Evolutionary conservation across 2,113 vertebrate species (phyloP), one percentile per base, ranked within the genome.

Genomic region (Otis tarda): DNA sequence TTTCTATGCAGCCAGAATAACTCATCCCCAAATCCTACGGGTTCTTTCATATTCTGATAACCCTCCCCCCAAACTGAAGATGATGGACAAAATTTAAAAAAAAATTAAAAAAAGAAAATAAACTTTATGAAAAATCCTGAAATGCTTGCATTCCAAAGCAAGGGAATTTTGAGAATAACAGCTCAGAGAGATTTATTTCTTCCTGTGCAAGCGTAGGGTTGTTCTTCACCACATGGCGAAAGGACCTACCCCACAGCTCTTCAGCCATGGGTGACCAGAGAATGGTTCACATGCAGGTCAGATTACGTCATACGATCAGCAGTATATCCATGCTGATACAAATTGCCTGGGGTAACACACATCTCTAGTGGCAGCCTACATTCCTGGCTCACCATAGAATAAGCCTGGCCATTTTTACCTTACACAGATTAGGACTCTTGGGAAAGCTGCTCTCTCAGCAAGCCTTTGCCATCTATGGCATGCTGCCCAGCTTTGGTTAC

Each of bases 31-130:
- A 30, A 77, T 64, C 24, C 30, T 76, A 68, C 39, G 39, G 31
- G 4, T 43, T 83, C 17, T 9, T 14, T 6, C 12, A 3, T 60
- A 65, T 61, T 37, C 67, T 59, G 45, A 31, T 16, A 19, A 1
- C 1, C 2, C 1, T 2, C 17, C 2, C 8, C 3, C 8, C 5
- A 37, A 39, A 57, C 3, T 14, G n/a, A 82, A 77, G 8, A 45
- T 12, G 7, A 67, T 1, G 41, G 41, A 41, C 41, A 41, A 13
- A 41, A 41, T 41, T 14, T 2, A 12, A 10, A 24, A 74, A 60
- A 70, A 10, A 4, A 35, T 49, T 49, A n/a, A 59, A 30, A 27
- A 59, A 87, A 33, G 3, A 35, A 39, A 53, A 50, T 9, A 27
- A 73, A 56, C 4, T 20, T n/a, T 47, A 76, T 45, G 27, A 68